Base-by-base conservation (phyloP, 2,797 vertebrate genomes). In the Mus spretus region DNA sequence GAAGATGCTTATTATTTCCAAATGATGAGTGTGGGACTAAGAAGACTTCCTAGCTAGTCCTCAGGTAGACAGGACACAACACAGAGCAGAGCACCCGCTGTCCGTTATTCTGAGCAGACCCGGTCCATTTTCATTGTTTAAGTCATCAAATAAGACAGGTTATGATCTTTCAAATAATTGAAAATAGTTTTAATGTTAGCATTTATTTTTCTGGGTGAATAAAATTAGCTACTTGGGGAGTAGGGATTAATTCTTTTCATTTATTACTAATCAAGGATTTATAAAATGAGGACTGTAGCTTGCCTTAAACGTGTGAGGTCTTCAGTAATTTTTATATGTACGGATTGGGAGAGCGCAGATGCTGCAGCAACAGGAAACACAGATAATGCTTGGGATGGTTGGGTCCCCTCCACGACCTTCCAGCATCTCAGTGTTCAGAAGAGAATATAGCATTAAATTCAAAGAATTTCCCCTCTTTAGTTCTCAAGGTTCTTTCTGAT, bases 11-110 rank as follows among this genome's bases (percentile, higher is more conserved):
- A 0, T 82, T 77, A 91, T 97, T 95, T 95, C 95, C 95, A 97
- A 98, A 96, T 96, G 98, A 97, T 97, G 98, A 82, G 95, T 93
- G 92, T 89, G 80, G 14, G 63, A 96, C 19, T 40, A 40, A 63
- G 65, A 94, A 84, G 55, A 93, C 55, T 96, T 92, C 90, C 57
- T 81, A 74, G 90, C 24, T 44, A 34, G n/a, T n/a, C 26, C 37
- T 20, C 28, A 61, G 3, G 3, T 61, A 97, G 97, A 88, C 79
- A 96, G 95, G 91, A 97, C 17, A 34, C 78, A 90, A 79, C 83
- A 63, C 7, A 87, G 44, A 85, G 2, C 19, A 19, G 40, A 89
- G 37, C 3, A 22, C 47, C 28, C 78, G 19, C 65, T 22, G 19
- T 87, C 50, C 85, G 6, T 70, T 79, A 82, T 59, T 93, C 34